A percentile compares a stretch with the other conserved stretches of the same genome.
phyloP scores from a whole-genome alignment of 2,113 vertebrate genomes.

The Anser brachyrhynchus region DNA sequence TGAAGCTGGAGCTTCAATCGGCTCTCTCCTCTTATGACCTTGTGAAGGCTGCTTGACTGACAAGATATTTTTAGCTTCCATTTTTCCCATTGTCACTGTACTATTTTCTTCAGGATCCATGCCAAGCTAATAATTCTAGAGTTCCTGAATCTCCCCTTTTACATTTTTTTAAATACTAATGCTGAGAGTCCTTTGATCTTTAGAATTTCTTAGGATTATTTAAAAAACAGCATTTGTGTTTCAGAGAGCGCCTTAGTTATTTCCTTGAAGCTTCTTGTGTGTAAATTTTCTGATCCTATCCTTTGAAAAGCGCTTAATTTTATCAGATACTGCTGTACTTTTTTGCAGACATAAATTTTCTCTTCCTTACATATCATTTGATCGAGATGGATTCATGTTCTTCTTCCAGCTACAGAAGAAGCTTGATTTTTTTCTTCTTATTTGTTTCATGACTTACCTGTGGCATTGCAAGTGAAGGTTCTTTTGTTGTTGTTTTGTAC shows the following conservation, averaged over 20 bases:
- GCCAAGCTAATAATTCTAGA: conserved; percentile 22
- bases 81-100: conserved; percentile 37
- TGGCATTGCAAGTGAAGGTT: not conserved
- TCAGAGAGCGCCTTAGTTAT: conserved; percentile 37
- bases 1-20: not conserved
- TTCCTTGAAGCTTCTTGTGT: conserved; percentile 61
- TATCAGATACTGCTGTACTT: conserved; percentile 26
- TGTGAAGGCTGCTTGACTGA: not conserved
- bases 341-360: conserved; percentile 1
- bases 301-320: conserved; percentile 20
- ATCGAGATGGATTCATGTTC: fast-evolving
- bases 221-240: conserved; percentile 50
- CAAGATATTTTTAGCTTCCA: conserved; percentile 51
- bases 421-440: not conserved
- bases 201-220: conserved; percentile 34
- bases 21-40: conserved; percentile 14
- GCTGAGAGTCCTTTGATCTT: conserved; percentile 32
- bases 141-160: conserved; percentile 45
- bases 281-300: conserved; percentile 40
- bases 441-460: not conserved
- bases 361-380: not conserved
- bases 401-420: not conserved
- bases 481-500: not conserved
- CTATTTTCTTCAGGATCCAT: conserved; percentile 1
- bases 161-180: conserved; percentile 44